A percentile compares a stretch with the other conserved stretches of the same genome.
phyloP scores from a whole-genome alignment of 2,888 invertebrate species.

The Melangyna quadrimaculata region DNA sequence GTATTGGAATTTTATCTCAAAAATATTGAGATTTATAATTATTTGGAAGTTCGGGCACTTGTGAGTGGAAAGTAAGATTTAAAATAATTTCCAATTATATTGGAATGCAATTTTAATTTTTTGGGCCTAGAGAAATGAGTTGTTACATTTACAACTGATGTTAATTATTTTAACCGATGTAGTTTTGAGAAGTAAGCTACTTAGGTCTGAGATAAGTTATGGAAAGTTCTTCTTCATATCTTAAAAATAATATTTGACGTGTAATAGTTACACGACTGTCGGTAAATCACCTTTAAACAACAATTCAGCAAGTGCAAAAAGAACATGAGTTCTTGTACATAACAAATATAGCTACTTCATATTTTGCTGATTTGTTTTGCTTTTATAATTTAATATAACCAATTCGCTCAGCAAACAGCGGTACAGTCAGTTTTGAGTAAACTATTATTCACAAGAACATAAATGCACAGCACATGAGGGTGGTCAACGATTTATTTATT shows the following conservation, averaged over 20 bases:
- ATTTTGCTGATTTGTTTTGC: neutral
- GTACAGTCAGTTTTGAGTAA: too few relatives aligned
- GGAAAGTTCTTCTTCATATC: neutral
- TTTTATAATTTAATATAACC: too few relatives aligned
- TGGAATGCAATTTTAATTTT: too few relatives aligned
- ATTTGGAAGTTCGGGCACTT: neutral
- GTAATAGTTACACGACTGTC: neutral
- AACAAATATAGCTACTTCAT: neutral
- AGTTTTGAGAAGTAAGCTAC: neutral
- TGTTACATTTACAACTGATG: too few relatives aligned
- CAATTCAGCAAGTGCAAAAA: neutral
- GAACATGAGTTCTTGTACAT: neutral
- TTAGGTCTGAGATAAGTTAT: neutral
- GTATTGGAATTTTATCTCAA: neutral
- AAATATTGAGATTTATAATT: neutral
- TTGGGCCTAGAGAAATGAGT: too few relatives aligned
- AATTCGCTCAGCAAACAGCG: too few relatives aligned
- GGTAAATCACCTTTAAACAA: neutral
- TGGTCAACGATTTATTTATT: too few relatives aligned
- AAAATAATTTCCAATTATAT: too few relatives aligned
- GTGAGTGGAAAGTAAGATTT: neutral
- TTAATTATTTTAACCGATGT: neutral
- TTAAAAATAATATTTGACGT: neutral
- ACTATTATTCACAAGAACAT: too few relatives aligned
- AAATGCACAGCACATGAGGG: too few relatives aligned